Percentiles rank a stretch among this genome's conserved stretches.
Conservation (phyloP, 2,888 invertebrate species). For the Oscheius sp. region DNA sequence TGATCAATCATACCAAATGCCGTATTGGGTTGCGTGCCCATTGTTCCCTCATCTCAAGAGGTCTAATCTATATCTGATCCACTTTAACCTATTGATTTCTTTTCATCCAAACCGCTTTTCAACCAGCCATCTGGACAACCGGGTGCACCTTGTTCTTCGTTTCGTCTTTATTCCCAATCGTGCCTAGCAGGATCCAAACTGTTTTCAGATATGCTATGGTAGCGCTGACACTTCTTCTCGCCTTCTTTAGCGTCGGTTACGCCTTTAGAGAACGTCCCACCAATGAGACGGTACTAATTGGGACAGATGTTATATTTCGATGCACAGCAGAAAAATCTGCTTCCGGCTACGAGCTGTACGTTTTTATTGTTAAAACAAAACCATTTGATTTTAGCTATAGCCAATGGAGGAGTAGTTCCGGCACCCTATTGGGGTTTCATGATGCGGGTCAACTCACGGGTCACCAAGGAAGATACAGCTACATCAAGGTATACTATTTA, state of each 20-base stretch:
- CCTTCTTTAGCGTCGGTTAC: slow-evolving; percentile 19
- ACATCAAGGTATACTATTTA: slow-evolving; percentile 52
- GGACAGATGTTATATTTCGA: slow-evolving; percentile 60
- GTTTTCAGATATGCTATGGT: slow-evolving; percentile 33
- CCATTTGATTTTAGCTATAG: slow-evolving; percentile 48
- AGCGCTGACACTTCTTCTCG: slow-evolving; percentile 14
- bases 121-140: slow-evolving; percentile 27
- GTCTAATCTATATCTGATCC: slow-evolving; percentile 35
- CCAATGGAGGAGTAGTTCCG: slow-evolving; percentile 70
- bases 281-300: slow-evolving; percentile 54
- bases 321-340: slow-evolving; percentile 59
- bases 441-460: slow-evolving; percentile 64
- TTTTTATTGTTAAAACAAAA: neutral
- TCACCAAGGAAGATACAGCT: slow-evolving; percentile 69
- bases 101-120: slow-evolving; percentile 31
- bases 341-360: slow-evolving; percentile 49
- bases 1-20: slow-evolving; percentile 36
- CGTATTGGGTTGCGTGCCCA: slow-evolving; percentile 32
- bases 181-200: neutral
- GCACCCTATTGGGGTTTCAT: slow-evolving; percentile 64
- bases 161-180: neutral
- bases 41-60: slow-evolving; percentile 30
- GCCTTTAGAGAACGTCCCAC: slow-evolving; percentile 43
- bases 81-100: slow-evolving; percentile 35
- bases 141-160: slow-evolving; percentile 28